phyloP scores from a whole-genome alignment of 2,797 vertebrate species.

The Enteromius viviparus region DNA sequence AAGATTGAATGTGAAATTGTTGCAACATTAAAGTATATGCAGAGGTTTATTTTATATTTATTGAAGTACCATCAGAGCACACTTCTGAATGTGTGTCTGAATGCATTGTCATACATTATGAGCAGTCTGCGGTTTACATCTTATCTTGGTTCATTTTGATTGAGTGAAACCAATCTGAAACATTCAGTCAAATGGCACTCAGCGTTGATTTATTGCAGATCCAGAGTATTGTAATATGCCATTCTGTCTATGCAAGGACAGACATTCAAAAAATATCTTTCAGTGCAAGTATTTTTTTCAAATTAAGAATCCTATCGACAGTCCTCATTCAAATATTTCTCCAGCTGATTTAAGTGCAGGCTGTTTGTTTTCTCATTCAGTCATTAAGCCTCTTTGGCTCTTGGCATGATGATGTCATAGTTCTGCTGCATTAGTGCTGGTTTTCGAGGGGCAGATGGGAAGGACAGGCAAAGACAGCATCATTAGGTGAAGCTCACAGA shows the following conservation, averaged over 20 bases:
- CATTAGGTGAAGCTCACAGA: conserved; percentile 57
- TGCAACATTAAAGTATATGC: neutral
- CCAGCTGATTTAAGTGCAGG: neutral
- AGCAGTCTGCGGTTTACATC: neutral
- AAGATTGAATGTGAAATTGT: too few relatives aligned
- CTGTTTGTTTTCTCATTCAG: neutral
- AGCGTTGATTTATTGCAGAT: neutral
- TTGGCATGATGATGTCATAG: conserved; percentile 73
- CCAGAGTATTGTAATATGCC: neutral
- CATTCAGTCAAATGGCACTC: neutral
- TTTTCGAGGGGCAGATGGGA: conserved; percentile 54
- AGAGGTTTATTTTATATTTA: neutral
- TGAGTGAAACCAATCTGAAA: neutral
- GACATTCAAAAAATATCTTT: neutral
- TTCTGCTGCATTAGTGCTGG: conserved; percentile 68
- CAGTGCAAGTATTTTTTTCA: neutral
- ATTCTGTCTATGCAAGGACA: neutral
- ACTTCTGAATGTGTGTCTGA: neutral
- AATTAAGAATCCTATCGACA: neutral
- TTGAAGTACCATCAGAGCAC: neutral
- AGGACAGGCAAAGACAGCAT: conserved; percentile 63
- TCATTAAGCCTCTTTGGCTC: conserved; percentile 38
- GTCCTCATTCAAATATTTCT: neutral
- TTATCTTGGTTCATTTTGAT: neutral
- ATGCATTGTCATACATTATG: neutral